Evolutionary conservation across 2,888 invertebrate genomes (phyloP).

Genomic region (Sinohyriopsis cumingii): DNA sequence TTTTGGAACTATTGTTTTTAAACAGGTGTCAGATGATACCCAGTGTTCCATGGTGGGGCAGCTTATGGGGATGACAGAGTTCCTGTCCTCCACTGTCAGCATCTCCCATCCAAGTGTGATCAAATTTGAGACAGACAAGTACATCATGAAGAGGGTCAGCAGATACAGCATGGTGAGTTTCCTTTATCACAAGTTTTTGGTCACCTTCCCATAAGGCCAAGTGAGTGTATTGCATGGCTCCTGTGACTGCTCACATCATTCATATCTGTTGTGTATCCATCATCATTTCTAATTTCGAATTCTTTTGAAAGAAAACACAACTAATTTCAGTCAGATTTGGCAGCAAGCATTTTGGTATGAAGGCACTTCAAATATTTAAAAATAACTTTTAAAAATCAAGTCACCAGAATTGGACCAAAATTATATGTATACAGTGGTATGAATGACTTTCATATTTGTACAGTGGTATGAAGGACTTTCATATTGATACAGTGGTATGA

Average conservation of each 20-base stretch:
- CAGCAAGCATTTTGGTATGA: no score
- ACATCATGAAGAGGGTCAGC: conserved; percentile 87
- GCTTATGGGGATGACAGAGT: conserved; percentile 90
- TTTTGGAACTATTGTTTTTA: no score
- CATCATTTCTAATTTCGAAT: not conserved
- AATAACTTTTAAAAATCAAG: no score
- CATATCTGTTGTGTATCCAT: no score
- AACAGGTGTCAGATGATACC: conserved; percentile 52
- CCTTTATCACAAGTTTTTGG: not conserved
- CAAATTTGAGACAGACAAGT: conserved; percentile 89
- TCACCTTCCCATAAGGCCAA: not conserved
- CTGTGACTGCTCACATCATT: not conserved
- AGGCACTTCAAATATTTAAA: no score
- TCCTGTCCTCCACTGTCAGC: conserved; percentile 79
- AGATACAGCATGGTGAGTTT: conserved; percentile 85
- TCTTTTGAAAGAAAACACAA: no score
- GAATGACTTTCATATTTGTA: no score
- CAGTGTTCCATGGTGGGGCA: conserved; percentile 89
- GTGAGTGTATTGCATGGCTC: not conserved
- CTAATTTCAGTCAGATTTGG: no score
- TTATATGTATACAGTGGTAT: no score
- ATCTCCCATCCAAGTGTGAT: conserved; percentile 86
- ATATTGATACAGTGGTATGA: no score
- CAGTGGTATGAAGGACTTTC: no score
- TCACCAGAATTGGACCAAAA: no score